Percentiles rank a stretch among this genome's conserved stretches.
Evolutionary conservation across 2,797 vertebrate species (phyloP).

Genomic region (Brachymystax lenok): DNA sequence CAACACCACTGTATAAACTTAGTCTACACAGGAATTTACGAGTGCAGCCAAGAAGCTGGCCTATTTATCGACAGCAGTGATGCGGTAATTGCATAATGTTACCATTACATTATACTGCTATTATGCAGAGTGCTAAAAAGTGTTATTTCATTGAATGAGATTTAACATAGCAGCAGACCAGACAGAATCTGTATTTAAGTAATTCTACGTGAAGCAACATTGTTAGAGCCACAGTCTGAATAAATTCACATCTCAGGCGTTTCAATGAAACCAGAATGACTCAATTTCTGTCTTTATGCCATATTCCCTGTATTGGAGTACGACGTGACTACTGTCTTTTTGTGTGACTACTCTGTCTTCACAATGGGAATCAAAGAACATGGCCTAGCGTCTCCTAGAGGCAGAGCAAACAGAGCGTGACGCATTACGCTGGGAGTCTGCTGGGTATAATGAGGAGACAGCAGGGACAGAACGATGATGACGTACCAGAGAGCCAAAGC

Average conservation of each 20-base stretch:
- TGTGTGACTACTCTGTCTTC: neutral
- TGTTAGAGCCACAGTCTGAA: neutral
- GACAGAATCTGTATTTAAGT: neutral
- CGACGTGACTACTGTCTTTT: neutral
- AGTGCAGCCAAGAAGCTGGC: neutral
- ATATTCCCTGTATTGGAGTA: neutral
- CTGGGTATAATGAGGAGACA: slow-evolving; percentile 1
- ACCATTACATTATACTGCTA: slow-evolving; percentile 1
- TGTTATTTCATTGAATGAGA: neutral
- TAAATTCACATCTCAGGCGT: neutral
- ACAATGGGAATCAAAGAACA: neutral
- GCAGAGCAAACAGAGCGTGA: slow-evolving; percentile 9
- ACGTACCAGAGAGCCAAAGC: slow-evolving; percentile 94
- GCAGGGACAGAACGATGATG: neutral
- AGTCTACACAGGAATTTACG: slow-evolving; percentile 3
- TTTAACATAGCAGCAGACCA: neutral
- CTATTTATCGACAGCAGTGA: neutral
- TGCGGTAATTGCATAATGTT: neutral
- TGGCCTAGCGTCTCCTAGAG: too few relatives aligned
- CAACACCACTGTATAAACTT: neutral
- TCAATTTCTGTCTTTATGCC: neutral
- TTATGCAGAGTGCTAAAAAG: neutral
- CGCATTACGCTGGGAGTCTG: neutral
- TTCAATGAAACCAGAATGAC: neutral
- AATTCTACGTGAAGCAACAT: neutral